phyloP scores from a whole-genome alignment of 2,113 vertebrate genomes.

The Entomyzon cyanotis region DNA sequence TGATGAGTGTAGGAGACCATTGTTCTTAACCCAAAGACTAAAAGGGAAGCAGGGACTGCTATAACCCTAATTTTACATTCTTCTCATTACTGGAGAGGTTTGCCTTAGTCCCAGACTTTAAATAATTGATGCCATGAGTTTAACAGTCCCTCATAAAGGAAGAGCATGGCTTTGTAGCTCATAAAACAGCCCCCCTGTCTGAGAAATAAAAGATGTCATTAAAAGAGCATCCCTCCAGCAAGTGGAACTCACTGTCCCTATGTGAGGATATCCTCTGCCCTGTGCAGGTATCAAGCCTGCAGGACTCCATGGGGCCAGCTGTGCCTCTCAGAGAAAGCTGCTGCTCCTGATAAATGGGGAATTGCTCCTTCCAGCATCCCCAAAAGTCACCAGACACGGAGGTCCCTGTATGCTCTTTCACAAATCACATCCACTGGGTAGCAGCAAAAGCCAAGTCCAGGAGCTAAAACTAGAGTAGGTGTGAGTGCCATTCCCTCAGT shows the following conservation, averaged over 20 bases:
- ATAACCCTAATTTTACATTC: background rate
- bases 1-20: background rate
- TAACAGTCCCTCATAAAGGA: background rate
- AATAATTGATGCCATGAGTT: background rate
- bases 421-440: rapidly evolving
- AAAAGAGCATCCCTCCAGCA: background rate
- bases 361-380: background rate
- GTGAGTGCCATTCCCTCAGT: background rate
- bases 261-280: background rate
- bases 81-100: background rate
- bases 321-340: background rate
- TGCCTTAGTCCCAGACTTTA: background rate
- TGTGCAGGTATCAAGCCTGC: background rate
- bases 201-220: background rate
- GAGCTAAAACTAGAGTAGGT: background rate
- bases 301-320: background rate
- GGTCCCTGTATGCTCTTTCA: background rate
- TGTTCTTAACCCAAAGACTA: background rate
- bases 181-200: background rate
- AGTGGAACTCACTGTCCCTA: background rate
- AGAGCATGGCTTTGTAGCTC: background rate
- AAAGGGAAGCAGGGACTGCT: background rate
- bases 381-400: background rate
- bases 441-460: background rate
- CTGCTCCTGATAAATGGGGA: background rate